A percentile compares a stretch with the other conserved stretches of the same genome.
Conservation (phyloP, 2,888 invertebrate species). For the Aleiodes leptofemur region DNA sequence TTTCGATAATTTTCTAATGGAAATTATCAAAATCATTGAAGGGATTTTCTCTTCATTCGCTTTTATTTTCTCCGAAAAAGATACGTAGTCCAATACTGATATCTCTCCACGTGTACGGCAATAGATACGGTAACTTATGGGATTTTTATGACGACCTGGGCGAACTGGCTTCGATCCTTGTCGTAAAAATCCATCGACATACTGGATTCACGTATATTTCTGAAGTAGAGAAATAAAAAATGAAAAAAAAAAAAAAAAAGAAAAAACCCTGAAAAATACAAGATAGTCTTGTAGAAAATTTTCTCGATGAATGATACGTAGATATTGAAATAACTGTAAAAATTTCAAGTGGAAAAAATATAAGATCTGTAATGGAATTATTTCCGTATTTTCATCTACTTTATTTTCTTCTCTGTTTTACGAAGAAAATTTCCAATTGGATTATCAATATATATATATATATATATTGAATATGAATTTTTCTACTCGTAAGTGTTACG, state of each 20-base stretch:
- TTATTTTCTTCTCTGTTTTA: too few species aligned
- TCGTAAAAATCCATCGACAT: slow-evolving; percentile 35
- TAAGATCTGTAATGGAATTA: slow-evolving; percentile 5
- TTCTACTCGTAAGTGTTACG: too few species aligned
- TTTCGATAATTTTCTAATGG: background rate
- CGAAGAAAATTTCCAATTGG: too few species aligned
- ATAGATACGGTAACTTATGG: slow-evolving; percentile 17
- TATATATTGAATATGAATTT: too few species aligned
- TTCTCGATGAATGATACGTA: slow-evolving; percentile 27
- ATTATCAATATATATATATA: too few species aligned
- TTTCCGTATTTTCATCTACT: too few species aligned
- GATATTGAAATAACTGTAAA: background rate
- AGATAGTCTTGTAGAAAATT: slow-evolving; percentile 18
- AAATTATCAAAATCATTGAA: background rate
- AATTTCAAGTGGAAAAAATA: background rate
- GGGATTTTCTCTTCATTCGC: slow-evolving; percentile 1
- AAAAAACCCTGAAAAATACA: background rate
- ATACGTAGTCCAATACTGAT: background rate
- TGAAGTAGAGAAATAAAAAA: slow-evolving; percentile 22
- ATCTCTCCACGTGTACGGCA: background rate
- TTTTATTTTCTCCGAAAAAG: background rate
- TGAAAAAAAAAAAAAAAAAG: background rate
- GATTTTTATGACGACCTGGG: slow-evolving; percentile 48
- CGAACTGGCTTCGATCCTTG: slow-evolving; percentile 28
- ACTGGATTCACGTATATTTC: slow-evolving; percentile 8